Conservation (phyloP, 2,888 invertebrate genomes). For the Leptinotarsa peninsularis region DNA sequence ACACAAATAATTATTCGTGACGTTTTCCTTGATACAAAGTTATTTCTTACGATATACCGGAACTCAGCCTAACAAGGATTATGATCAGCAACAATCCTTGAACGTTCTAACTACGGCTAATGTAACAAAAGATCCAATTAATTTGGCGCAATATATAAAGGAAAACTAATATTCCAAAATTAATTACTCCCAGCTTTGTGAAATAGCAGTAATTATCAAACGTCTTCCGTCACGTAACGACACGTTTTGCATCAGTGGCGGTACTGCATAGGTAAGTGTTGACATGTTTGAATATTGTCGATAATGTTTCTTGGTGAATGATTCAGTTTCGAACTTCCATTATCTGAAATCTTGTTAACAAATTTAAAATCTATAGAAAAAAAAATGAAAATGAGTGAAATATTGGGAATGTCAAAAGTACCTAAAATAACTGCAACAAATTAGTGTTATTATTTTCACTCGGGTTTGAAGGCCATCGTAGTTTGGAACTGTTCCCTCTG, state of each 20-base stretch:
- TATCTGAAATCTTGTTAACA: no score
- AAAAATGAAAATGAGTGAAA: no score
- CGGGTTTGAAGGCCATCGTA: no score
- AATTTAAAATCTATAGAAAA: no score
- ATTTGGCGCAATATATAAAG: constrained; percentile 33
- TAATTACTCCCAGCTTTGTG: constrained; percentile 34
- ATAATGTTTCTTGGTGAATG: no score
- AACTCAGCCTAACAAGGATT: not conserved
- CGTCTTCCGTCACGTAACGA: constrained; percentile 31
- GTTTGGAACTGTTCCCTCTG: no score
- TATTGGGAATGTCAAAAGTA: no score
- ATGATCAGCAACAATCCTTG: not conserved
- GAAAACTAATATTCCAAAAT: constrained; percentile 40
- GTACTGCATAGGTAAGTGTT: not conserved
- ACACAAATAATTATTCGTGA: not conserved
- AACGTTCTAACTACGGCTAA: not conserved
- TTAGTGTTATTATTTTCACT: no score
- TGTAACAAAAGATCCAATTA: constrained; percentile 29
- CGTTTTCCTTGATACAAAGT: not conserved
- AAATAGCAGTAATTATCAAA: constrained; percentile 24
- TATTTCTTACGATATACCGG: not conserved
- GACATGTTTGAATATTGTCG: no score
- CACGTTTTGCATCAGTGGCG: constrained; percentile 2
- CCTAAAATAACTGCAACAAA: no score
- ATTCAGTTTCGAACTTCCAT: no score